phyloP scores from a whole-genome alignment of 2,797 vertebrate species.

The Sebastes taczanowskii region DNA sequence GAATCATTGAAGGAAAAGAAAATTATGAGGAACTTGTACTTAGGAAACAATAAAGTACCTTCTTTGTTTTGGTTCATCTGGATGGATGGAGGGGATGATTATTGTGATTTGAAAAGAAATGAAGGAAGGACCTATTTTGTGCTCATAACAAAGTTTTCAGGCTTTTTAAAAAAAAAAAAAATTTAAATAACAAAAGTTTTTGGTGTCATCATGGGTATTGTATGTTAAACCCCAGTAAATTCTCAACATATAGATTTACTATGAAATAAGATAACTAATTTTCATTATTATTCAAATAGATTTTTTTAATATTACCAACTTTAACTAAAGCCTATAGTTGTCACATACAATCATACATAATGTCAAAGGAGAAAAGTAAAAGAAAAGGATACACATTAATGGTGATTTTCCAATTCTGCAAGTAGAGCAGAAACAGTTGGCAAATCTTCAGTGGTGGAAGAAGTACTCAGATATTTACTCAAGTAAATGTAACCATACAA shows the following conservation, averaged over 20 bases:
- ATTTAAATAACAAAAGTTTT: not conserved
- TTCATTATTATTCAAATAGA: not conserved
- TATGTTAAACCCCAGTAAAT: not conserved
- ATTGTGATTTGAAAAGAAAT: slow-evolving; percentile 34
- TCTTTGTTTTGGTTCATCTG: slow-evolving; percentile 53
- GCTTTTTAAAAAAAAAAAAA: not conserved
- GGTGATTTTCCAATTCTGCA: not conserved
- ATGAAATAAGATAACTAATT: not conserved
- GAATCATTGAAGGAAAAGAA: slow-evolving; percentile 70
- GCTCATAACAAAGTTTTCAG: slow-evolving; percentile 20
- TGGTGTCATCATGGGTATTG: not conserved
- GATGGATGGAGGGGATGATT: slow-evolving; percentile 23
- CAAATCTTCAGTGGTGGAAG: not conserved
- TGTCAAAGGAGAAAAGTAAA: not conserved
- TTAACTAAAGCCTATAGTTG: not conserved
- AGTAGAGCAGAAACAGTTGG: not conserved
- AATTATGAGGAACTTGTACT: slow-evolving; percentile 64
- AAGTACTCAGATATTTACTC: not conserved
- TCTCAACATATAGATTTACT: not conserved
- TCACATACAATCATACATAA: not conserved
- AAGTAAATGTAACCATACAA: not conserved
- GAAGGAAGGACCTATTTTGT: slow-evolving; percentile 17
- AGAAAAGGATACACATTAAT: not conserved
- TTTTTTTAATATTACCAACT: not conserved
- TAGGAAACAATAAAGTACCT: slow-evolving; percentile 49